Base-by-base conservation (phyloP, 1,140 invertebrate species). In the Cotesia typhae region DNA sequence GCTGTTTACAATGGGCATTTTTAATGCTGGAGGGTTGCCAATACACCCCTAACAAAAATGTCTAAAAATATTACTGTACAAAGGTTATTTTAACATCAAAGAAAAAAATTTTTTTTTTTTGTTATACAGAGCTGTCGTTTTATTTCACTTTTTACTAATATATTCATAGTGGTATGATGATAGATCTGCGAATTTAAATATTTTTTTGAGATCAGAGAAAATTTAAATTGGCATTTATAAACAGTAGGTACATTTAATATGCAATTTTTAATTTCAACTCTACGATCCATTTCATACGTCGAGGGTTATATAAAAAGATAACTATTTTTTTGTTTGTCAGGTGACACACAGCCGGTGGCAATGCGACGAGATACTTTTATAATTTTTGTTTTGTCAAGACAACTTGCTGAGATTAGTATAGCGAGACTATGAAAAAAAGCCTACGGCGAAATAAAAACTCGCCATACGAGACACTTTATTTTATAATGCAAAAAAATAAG, bases 231-330 rank as follows among this genome's bases (percentile, higher is more conserved):
- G 35, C 17, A 38, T 67, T 47, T 17, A 36, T 9, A 51, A 55
- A 53, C 76, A 47, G 41, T 17, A 17, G 17, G 17, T 71, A 77
- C 77, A 76, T 77, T 37, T 37, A 72, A 47, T 72, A 77, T 71
- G 75, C 59, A 75, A 64, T 59, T 73, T 73, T 76, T 71, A 76
- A 79, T 80, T 79, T 76, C 74, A 55, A 47, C 65, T 76, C 71
- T 77, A 81, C 53, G 78, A 77, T 70, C 75, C 68, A 75, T 76
- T 74, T 73, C 77, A 79, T 55, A 57, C 12, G 12, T 20, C n/a
- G 9, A 47, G 20, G 64, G 36, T 14, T 37, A 12, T 41, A 9
- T 9, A 12, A 6, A 14, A 20, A 17, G 36, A 51, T 4, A 36
- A 28, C 17, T 12, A 5, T 67, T 67, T 55, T 55, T 52, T 55